Base-by-base conservation (phyloP, 2,797 vertebrate species). In the Crypturellus tataupa region DNA sequence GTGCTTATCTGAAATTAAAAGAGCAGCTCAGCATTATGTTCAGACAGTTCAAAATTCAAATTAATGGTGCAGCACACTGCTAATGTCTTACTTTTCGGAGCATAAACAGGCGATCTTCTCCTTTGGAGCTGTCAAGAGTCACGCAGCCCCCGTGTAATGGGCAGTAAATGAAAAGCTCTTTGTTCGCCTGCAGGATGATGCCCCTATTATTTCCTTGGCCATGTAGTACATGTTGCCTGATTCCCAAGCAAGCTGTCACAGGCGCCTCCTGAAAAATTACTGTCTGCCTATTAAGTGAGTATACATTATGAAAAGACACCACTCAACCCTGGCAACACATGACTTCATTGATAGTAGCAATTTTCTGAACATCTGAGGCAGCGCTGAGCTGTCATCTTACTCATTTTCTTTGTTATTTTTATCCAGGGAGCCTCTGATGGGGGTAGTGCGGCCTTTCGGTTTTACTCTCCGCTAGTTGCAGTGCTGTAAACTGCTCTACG, bases 231-330 rank as follows among this genome's bases (percentile, higher is more conserved):
- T 78, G 15, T 49, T 76, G 82, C 72, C 85, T 76, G 39, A 79
- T 85, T 85, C 19, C 63, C 65, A 51, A 87, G 29, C 59, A 72
- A 87, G 39, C 77, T 92, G 81, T 95, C 84, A 87, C 44, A 62
- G 49, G 12, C 73, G 76, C 37, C 20, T 19, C 80, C 80, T 89
- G 85, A 89, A 91, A 93, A 91, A 84, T 73, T 77, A 53, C 60
- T 92, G 40, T 68, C 4, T 92, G 51, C 8, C 39, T 87, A 6
- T 63, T 64, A 81, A 4, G 14, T 76, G 59, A 83, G 70, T 72
- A 46, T 40, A 33, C 31, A 13, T 62, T 65, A 58, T 69, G 33
- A 76, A 70, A 83, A 91, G 70, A 60, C 20, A 71, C 13, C 69
- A 12, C 17, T 93, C 40, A 69, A 13, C 47, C 25, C 49, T 81